These are phyloP conservation scores for Ornithorhynchus anatinus DNA, from an alignment of 2,113 vertebrate genomes.

Conservation along the genomic window DNA sequence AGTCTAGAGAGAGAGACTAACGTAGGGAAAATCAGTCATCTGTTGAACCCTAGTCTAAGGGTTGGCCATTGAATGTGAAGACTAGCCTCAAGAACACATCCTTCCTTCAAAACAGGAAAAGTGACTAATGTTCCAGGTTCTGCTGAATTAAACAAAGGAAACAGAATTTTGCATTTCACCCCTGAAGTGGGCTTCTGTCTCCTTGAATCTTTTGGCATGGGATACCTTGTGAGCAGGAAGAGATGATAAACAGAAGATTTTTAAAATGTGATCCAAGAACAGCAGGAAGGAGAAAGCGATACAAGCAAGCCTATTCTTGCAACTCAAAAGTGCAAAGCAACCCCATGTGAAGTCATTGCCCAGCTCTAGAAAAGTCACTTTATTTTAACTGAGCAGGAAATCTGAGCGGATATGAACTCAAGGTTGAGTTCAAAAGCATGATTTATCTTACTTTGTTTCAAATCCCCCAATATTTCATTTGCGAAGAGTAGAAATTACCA, in stretches of 20 bases:
- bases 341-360: background rate
- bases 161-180: background rate
- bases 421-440: background rate
- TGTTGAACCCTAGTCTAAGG: no score
- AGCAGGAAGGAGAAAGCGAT: background rate
- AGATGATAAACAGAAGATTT: background rate
- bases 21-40: no score
- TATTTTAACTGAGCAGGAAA: background rate
- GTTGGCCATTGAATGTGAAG: background rate
- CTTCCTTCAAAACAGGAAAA: no score
- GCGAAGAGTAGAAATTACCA: background rate
- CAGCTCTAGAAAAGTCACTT: background rate
- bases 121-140: no score
- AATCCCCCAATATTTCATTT: background rate
- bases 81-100: background rate
- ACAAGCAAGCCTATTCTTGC: background rate
- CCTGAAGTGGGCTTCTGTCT: background rate
- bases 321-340: background rate
- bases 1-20: no score
- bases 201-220: background rate
- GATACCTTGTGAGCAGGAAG: background rate
- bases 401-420: background rate
- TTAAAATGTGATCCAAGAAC: background rate
- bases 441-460: background rate
- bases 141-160: background rate